A percentile compares a stretch with the other conserved stretches of the same genome.
Evolutionary conservation across 2,113 vertebrate species (phyloP).

Genomic region (Cyprinodon variegatus): DNA sequence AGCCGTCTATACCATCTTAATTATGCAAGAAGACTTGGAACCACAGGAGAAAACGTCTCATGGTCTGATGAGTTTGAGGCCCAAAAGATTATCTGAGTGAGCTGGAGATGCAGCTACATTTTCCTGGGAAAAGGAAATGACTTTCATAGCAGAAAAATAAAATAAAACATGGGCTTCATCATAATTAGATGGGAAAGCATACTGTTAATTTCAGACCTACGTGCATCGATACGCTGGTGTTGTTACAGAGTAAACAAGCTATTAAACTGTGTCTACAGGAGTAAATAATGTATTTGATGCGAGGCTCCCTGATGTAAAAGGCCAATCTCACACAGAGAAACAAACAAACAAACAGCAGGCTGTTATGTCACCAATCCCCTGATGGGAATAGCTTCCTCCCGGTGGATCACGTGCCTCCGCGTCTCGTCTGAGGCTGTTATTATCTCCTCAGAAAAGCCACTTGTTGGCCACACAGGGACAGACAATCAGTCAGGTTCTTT

Average conservation of each 20-base stretch:
- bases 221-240: neutral
- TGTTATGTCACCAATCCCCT: conserved; percentile 43
- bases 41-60: conserved; percentile 13
- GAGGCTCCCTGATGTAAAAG: neutral
- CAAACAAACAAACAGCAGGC: conserved; percentile 48
- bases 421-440: conserved; percentile 13
- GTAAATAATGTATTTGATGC: conserved; percentile 40
- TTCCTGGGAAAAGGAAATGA: neutral
- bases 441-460: conserved; percentile 12
- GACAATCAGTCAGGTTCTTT: conserved; percentile 4
- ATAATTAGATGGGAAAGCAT: neutral
- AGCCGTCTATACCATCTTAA: conserved; percentile 37
- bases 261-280: conserved; percentile 29
- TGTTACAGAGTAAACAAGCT: conserved; percentile 21
- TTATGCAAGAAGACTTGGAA: conserved; percentile 38
- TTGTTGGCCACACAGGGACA: neutral
- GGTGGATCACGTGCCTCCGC: neutral
- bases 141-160: neutral
- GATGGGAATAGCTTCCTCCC: conserved; percentile 25
- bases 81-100: neutral
- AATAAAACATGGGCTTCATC: neutral
- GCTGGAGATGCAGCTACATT: neutral
- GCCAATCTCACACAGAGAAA: neutral
- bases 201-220: conserved; percentile 1
- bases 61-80: conserved; percentile 20